These are phyloP conservation scores for Melipona beecheii DNA, from an alignment of 2,888 invertebrate species.

Conservation along the genomic window DNA sequence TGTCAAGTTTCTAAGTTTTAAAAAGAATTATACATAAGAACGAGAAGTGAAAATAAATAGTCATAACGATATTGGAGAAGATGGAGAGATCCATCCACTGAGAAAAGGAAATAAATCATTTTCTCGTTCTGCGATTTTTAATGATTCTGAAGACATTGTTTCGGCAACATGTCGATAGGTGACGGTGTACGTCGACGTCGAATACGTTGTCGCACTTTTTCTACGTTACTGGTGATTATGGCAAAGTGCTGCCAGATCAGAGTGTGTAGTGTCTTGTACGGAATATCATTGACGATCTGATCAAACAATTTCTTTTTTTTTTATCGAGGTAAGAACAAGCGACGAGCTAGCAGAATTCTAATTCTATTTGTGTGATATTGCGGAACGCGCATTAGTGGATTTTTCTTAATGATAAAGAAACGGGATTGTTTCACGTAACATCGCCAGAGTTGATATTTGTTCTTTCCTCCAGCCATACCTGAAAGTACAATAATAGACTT, in stretches of 20 bases:
- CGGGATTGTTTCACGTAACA: constrained; percentile 22
- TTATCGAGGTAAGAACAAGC: constrained; percentile 55
- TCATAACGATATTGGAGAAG: background rate
- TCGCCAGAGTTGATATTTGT: constrained; percentile 54
- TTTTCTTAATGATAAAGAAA: background rate
- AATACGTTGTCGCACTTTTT: constrained; percentile 32
- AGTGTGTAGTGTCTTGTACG: constrained; percentile 66
- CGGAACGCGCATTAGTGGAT: background rate
- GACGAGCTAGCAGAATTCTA: background rate
- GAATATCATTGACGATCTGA: constrained; percentile 47
- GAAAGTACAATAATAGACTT: constrained; percentile 84
- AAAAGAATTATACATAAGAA: background rate
- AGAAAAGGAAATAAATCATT: background rate
- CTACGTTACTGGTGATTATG: constrained; percentile 66
- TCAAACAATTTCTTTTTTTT: constrained; percentile 48
- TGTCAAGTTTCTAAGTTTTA: background rate
- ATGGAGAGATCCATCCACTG: background rate
- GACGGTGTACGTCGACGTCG: constrained; percentile 32
- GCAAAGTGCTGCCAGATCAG: constrained; percentile 66
- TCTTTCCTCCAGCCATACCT: constrained; percentile 83
- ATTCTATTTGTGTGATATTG: background rate
- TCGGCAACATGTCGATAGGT: constrained; percentile 45
- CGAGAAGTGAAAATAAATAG: background rate
- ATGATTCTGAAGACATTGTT: constrained; percentile 17
- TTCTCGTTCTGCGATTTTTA: background rate